These are phyloP conservation scores for Limanda limanda DNA, from an alignment of 2,113 vertebrate genomes.

Conservation along the genomic window DNA sequence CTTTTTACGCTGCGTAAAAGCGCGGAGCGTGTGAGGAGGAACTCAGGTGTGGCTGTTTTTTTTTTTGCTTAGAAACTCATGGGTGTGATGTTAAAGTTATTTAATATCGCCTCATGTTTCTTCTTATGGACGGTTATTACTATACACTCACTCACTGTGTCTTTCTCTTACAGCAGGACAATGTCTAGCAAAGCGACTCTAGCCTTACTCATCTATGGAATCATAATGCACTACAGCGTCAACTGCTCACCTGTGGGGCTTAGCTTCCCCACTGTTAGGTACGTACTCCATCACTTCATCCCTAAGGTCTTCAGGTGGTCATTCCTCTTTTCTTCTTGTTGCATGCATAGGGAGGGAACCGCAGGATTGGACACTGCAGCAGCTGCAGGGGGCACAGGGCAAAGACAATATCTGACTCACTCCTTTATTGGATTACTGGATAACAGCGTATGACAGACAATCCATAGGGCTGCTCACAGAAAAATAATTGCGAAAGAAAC, in stretches of 20 bases:
- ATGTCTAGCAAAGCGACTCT: constrained; percentile 93
- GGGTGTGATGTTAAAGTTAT: constrained; percentile 27
- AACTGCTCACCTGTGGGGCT: constrained; percentile 91
- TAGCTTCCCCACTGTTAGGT: constrained; percentile 90
- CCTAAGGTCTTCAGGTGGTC: not conserved
- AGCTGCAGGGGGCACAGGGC: not conserved
- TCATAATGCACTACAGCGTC: constrained; percentile 93
- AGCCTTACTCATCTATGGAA: constrained; percentile 92
- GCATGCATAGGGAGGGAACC: not conserved
- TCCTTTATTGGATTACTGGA: constrained; percentile 39
- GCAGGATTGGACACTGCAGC: not conserved
- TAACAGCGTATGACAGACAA: constrained; percentile 55
- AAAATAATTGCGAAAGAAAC: constrained; percentile 33
- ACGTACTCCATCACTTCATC: constrained; percentile 68
- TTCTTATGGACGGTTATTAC: not conserved
- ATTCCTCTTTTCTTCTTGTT: not conserved
- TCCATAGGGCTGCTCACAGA: constrained; percentile 46
- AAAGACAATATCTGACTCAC: constrained; percentile 11
- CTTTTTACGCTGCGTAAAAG: constrained; percentile 59
- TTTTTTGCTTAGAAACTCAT: constrained; percentile 18
- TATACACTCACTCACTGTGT: constrained; percentile 13
- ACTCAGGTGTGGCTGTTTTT: constrained; percentile 11
- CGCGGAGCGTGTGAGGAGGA: not conserved
- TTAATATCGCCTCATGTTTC: not conserved
- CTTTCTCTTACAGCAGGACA: constrained; percentile 86